phyloP scores from a whole-genome alignment of 2,113 vertebrate genomes.

The Tympanuchus pallidicinctus region DNA sequence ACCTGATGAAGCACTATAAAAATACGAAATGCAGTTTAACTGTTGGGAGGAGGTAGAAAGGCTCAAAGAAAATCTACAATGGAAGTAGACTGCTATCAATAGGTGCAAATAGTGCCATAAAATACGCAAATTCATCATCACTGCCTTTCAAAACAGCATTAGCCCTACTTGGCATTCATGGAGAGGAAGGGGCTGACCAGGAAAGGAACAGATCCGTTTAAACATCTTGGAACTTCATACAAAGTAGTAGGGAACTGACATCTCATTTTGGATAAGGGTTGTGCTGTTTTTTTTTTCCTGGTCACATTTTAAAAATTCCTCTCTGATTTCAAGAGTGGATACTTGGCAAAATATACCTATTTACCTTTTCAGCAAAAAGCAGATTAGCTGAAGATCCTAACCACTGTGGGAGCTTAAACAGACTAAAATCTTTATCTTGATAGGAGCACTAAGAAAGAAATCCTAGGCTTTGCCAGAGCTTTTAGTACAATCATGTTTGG shows the following conservation, averaged over 20 bases:
- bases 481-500: background rate
- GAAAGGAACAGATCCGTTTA: background rate
- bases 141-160: background rate
- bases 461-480: background rate
- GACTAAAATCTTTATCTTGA: background rate
- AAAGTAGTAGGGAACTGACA: background rate
- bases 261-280: background rate
- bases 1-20: background rate
- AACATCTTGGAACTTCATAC: background rate
- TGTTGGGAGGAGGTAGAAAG: background rate
- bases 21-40: background rate
- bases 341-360: background rate
- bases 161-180: background rate
- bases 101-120: background rate
- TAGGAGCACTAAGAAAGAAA: background rate
- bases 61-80: background rate
- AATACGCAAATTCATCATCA: background rate
- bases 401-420: background rate
- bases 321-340: background rate
- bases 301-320: background rate
- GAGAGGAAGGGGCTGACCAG: background rate
- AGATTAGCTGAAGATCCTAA: background rate
- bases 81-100: background rate
- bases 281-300: background rate
- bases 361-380: background rate